Conservation (phyloP, 1,140 invertebrate genomes). For the Heliconius hermathena region DNA sequence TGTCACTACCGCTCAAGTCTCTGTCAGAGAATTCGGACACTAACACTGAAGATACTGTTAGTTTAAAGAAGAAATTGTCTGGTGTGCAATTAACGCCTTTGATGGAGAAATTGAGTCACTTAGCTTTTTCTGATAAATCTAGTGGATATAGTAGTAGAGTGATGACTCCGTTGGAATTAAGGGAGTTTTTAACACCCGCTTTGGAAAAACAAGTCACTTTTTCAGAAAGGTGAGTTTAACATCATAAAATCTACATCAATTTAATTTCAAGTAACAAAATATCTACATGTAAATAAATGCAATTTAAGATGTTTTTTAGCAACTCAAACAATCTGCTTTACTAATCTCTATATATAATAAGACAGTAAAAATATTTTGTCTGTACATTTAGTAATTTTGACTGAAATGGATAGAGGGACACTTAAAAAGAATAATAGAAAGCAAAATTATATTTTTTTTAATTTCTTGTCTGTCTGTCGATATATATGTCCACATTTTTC, state of each 20-base stretch:
- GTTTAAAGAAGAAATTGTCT: conserved; percentile 81
- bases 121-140: conserved; percentile 86
- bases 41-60: conserved; percentile 69
- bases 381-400: too few relatives aligned
- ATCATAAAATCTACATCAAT: not conserved
- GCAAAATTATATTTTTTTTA: too few relatives aligned
- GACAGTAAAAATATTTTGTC: too few relatives aligned
- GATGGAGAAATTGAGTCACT: conserved; percentile 89
- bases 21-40: conserved; percentile 80
- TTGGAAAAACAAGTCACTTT: conserved; percentile 67
- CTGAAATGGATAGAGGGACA: too few relatives aligned
- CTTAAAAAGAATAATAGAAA: too few relatives aligned
- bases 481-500: too few relatives aligned
- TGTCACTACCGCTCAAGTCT: conserved; percentile 88
- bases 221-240: conserved; percentile 57
- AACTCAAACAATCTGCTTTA: not conserved
- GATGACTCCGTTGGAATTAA: conserved; percentile 85
- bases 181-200: conserved; percentile 80
- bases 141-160: conserved; percentile 86
- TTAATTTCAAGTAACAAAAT: not conserved
- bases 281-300: too few relatives aligned
- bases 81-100: conserved; percentile 89
- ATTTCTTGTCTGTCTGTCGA: too few relatives aligned
- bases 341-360: too few relatives aligned
- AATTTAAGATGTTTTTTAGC: not conserved